Base-by-base conservation (phyloP, 2,888 invertebrate species). In the Monopis laevigella region DNA sequence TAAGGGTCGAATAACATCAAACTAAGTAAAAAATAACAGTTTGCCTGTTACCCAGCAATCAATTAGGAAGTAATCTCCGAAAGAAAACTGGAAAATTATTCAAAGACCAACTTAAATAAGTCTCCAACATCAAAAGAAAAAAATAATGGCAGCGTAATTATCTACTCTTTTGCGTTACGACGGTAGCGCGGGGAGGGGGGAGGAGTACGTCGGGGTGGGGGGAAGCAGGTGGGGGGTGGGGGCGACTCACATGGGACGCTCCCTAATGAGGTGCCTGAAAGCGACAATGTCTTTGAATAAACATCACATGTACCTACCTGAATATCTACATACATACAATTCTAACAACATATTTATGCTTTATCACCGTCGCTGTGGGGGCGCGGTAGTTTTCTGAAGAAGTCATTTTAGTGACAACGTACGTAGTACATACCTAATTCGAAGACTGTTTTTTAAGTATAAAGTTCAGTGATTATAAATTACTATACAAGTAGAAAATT, bases 261-360 rank as follows among this genome's bases (percentile, higher is more conserved):
- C 78, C 77, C 77, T 80, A 80, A 80, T 80, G 78, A 80, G 77
- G 78, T 80, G 78, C 77, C 78, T 78, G 77, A 78, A 78, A 78
- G 78, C 77, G 78, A 78, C 78, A 80, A 78, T 80, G 78, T 78
- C 78, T 77, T 75, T 77, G 36, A 36, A 36, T 36, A 36, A 36
- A 36, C 59, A 60, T 56, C 71, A 78, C 66, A 66, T 54, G 52
- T 48, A 21, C 24, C 5, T 21, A 21, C 8, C 24, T 21, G 24
- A 21, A 21, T 21, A 21, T 21, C 24, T 21, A 21, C 24, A n/a
- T n/a, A n/a, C n/a, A n/a, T n/a, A n/a, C n/a, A n/a, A n/a, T n/a
- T n/a, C n/a, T n/a, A n/a, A n/a, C n/a, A n/a, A n/a, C n/a, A n/a
- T n/a, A n/a, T n/a, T n/a, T n/a, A n/a, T n/a, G n/a, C n/a, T n/a